Evolutionary conservation across 2,113 vertebrate genomes (phyloP), one percentile per base, ranked within the genome.

Genomic region (Mystacornis crossleyi): DNA sequence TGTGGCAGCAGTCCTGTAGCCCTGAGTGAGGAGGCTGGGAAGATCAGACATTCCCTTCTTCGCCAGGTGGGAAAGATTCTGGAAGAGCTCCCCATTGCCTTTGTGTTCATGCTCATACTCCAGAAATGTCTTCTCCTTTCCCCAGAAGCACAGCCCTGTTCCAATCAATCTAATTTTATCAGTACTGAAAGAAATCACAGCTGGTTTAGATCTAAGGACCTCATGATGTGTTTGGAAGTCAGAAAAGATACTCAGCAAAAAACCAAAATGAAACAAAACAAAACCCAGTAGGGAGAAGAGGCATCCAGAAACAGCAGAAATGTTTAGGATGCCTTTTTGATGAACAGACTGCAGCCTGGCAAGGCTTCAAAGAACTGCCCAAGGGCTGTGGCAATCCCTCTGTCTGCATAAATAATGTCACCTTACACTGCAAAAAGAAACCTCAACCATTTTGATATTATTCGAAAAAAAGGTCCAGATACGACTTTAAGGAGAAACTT

Each of bases 241-340:
- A 95, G 88, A 97, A 86, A 95, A 95, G 91, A 80, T n/a, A 86
- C 71, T 95, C 42, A 80, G 47, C 4, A 42, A 38, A 80, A 60
- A 80, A 71, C 10, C 40, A 77, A 72, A 40, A 31, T 7, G 79
- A 64, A 1, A 7, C 43, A 40, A 60, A 57, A 19, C 36, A 85
- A 84, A 83, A 40, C 0, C 0, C 42, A 12, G 7, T 81, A 26
- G 26, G 51, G 57, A 95, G 34, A 72, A 73, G 54, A 81, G 79
- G 71, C 93, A 94, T 91, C 34, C 85, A 92, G 72, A 92, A 89
- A 42, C 71, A 94, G 34, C 40, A 89, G 65, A 70, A 90, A 86
- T 84, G 54, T 77, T 87, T 91, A 77, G 58, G 71, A 95, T 94
- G 89, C 90, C 94, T 96, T 95, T 91, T 93, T 94, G 94, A 89